Evolutionary conservation across 2,888 invertebrate genomes (phyloP), one percentile per base, ranked within the genome.

Genomic region (Synanthedon vespiformis): DNA sequence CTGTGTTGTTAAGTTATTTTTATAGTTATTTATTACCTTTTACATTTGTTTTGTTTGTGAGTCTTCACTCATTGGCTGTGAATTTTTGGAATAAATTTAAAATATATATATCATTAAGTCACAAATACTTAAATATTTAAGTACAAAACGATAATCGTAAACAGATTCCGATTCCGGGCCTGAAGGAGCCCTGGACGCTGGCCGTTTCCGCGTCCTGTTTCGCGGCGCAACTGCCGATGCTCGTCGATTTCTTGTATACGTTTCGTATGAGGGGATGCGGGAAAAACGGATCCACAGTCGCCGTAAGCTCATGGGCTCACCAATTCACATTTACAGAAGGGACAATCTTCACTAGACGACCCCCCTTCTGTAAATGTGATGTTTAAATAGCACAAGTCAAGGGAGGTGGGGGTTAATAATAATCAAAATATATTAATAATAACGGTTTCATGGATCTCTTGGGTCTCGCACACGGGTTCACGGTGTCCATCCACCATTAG

Each of bases 211-310:
- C n/a, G 6, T n/a, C 13, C 2, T 44, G n/a, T 44, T 44, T 44
- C 44, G 44, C 44, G 44, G 14, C 44, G 11, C 44, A 44, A 44
- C 64, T 78, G 65, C 75, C 74, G 62, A 70, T 78, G 67, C 40
- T 40, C 77, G 74, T 90, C 77, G 88, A 89, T 81, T 94, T 94
- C 90, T 89, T 89, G 74, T 89, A 90, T 79, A 90, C 91, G 65
- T 92, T 94, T 89, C 90, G 90, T 68, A 87, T 89, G 76, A 96
- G 96, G 82, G 98, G 98, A 75, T 93, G 94, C 82, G 97, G 98
- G 77, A 97, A 96, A 89, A 97, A 97, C 86, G 97, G 97, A 84
- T 97, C 97, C 62, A 95, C 97, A 63, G 94, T 98, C 77, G 98
- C 98, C 83, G 97, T 96, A 92, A 93, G 94, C 75, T 44, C 44